Percentiles rank a stretch among this genome's conserved stretches.
Evolutionary conservation across 2,888 invertebrate genomes (phyloP).

Genomic region (Ernsta delagoae): DNA sequence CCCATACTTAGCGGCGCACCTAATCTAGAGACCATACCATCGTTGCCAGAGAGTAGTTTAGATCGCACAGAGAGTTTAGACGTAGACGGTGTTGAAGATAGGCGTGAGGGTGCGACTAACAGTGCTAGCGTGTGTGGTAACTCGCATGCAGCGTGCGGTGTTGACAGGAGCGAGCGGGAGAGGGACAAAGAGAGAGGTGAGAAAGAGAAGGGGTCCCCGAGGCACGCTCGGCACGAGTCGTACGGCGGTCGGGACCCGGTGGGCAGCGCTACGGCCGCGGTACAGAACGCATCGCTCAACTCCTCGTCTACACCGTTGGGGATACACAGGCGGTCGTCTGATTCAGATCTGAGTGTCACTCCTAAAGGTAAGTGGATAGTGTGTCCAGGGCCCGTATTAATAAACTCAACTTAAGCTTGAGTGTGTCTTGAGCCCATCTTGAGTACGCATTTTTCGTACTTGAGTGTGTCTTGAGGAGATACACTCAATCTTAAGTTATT

Average conservation of each 20-base stretch:
- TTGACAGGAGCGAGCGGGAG: constrained; percentile 72
- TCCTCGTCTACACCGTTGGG: constrained; percentile 79
- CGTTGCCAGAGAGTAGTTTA: constrained; percentile 68
- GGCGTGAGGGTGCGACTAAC: constrained; percentile 60
- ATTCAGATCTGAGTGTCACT: constrained; percentile 96
- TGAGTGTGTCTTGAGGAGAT: too few relatives aligned
- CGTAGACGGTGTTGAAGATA: constrained; percentile 53
- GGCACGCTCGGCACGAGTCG: constrained; percentile 83
- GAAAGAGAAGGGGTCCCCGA: constrained; percentile 64
- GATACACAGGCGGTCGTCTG: constrained; percentile 93
- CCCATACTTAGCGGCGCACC: constrained; percentile 66
- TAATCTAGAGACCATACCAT: constrained; percentile 74
- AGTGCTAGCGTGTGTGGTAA: constrained; percentile 81
- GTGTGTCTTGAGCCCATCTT: too few relatives aligned
- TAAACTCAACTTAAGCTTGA: too few relatives aligned
- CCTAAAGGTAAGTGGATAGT: constrained; percentile 95
- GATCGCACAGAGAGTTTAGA: constrained; percentile 67
- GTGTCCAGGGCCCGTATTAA: too few relatives aligned
- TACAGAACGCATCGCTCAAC: constrained; percentile 68
- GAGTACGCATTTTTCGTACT: too few relatives aligned
- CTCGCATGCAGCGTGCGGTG: constrained; percentile 83
- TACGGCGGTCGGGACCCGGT: constrained; percentile 78
- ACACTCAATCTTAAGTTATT: too few relatives aligned
- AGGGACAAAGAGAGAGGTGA: constrained; percentile 54
- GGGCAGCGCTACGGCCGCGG: constrained; percentile 54